Percentiles rank a stretch among this genome's conserved stretches.
Evolutionary conservation across 2,888 invertebrate species (phyloP).

Genomic region (Aleiodes alternator): DNA sequence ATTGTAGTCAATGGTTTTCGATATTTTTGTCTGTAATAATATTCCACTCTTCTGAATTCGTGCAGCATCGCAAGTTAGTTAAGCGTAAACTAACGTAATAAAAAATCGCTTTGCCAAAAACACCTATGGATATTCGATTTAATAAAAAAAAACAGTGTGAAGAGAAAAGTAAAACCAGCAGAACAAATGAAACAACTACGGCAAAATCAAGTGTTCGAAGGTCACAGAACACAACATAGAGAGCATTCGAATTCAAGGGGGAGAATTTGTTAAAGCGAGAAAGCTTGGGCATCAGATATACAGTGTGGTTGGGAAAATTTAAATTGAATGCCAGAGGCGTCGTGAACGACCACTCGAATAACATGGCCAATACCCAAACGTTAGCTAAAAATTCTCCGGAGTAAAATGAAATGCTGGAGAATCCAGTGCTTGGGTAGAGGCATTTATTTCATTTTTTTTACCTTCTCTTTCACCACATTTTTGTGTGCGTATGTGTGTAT

Average conservation of each 20-base stretch:
- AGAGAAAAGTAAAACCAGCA: not conserved
- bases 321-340: slow-evolving; percentile 38
- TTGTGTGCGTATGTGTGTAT: not conserved
- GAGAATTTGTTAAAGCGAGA: not conserved
- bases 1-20: slow-evolving; percentile 54
- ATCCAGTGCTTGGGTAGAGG: slow-evolving; percentile 4
- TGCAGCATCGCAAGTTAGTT: slow-evolving; percentile 35
- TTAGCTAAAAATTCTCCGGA: slow-evolving; percentile 25
- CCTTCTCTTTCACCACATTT: not conserved
- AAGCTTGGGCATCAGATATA: slow-evolving; percentile 19
- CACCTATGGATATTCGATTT: slow-evolving; percentile 2
- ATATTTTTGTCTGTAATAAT: slow-evolving; percentile 16
- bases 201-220: slow-evolving; percentile 30
- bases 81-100: slow-evolving; percentile 29
- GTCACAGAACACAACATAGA: slow-evolving; percentile 15
- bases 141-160: not conserved
- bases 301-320: slow-evolving; percentile 35
- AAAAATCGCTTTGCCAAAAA: slow-evolving; percentile 43
- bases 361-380: slow-evolving; percentile 37
- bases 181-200: slow-evolving; percentile 22
- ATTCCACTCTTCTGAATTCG: not conserved
- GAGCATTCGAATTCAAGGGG: not conserved
- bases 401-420: slow-evolving; percentile 30
- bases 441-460: slow-evolving; percentile 31
- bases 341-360: slow-evolving; percentile 37